Base-by-base conservation (phyloP, 2,113 vertebrate species). In the Pelecanus crispus region DNA sequence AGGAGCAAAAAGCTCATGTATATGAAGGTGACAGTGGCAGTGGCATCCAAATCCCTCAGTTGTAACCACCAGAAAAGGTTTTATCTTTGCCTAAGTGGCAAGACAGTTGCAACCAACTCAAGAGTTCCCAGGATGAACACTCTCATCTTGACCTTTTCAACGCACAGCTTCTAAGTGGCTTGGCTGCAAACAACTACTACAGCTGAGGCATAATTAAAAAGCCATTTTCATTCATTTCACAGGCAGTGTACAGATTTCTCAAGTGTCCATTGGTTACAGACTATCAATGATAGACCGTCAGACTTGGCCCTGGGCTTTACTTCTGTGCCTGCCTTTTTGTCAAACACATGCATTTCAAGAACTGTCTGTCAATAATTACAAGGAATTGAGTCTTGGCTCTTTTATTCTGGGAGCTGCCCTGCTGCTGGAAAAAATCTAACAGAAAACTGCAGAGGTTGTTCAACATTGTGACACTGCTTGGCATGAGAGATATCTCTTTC, bases 361-460 rank as follows among this genome's bases (percentile, higher is more conserved):
- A 84, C 63, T 86, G 29, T 58, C 92, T 95, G 86, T 97, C 95
- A 94, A 92, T 95, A 96, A 97, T 96, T 93, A 94, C 59, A 90
- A 68, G 91, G 81, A 87, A 83, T n/a, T 28, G 71, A 93, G 75
- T 81, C 63, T 92, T 81, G 93, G 68, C 91, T 82, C 44, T 66
- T 77, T 90, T 68, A 82, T 87, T 93, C 84, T 73, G 77, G 73
- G 73, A 95, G 52, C 90, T 94, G 77, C 91, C 88, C 55, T 81
- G 78, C 86, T 97, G 90, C 91, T 96, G 74, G 92, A 96, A 91
- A 94, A 93, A 92, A 74, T 74, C 58, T 72, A 89, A 66, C 36
- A 84, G 94, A 95, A 97, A 81, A 21, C 74, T 36, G 38, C 66
- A 38, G 71, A 90, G 45, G n/a, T n/a, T 9, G 21, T 86, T 95